A percentile compares a stretch with the other conserved stretches of the same genome.
These are phyloP conservation scores for Bombus difficillimus DNA, from an alignment of 1,140 invertebrate genomes.

Conservation along the genomic window DNA sequence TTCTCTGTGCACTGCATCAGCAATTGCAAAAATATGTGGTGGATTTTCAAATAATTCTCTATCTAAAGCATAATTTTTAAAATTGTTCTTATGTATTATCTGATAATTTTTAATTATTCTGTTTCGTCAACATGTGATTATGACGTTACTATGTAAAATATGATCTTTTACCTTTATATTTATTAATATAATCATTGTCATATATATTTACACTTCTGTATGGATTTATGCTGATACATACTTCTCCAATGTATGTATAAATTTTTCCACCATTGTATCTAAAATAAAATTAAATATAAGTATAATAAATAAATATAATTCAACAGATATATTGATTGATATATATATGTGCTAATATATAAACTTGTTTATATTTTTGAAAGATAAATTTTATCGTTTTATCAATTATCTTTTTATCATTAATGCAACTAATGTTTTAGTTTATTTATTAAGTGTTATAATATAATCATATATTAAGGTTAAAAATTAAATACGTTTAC, in stretches of 20 bases:
- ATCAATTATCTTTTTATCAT: slow-evolving; percentile 8
- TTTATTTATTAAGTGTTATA: background rate
- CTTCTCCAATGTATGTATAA: slow-evolving; percentile 97
- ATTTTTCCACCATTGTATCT: slow-evolving; percentile 95
- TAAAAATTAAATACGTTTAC: background rate
- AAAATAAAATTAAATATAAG: slow-evolving; percentile 65
- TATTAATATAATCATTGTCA: slow-evolving; percentile 89
- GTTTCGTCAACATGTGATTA: background rate
- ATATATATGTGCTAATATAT: background rate
- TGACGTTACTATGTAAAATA: background rate
- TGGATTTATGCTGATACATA: slow-evolving; percentile 95
- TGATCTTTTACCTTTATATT: slow-evolving; percentile 90
- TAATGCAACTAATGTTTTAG: background rate
- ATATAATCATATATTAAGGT: background rate
- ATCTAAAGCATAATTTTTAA: slow-evolving; percentile 81
- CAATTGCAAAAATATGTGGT: slow-evolving; percentile 97
- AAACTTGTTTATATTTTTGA: background rate
- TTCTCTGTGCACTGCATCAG: slow-evolving; percentile 95
- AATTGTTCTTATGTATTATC: background rate
- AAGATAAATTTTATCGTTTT: slow-evolving; percentile 31
- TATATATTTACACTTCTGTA: slow-evolving; percentile 94
- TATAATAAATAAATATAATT: background rate
- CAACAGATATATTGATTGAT: background rate
- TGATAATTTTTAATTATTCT: background rate
- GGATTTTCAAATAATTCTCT: slow-evolving; percentile 96